phyloP scores from a whole-genome alignment of 1,140 invertebrate genomes.

The Antheraea pernyi region DNA sequence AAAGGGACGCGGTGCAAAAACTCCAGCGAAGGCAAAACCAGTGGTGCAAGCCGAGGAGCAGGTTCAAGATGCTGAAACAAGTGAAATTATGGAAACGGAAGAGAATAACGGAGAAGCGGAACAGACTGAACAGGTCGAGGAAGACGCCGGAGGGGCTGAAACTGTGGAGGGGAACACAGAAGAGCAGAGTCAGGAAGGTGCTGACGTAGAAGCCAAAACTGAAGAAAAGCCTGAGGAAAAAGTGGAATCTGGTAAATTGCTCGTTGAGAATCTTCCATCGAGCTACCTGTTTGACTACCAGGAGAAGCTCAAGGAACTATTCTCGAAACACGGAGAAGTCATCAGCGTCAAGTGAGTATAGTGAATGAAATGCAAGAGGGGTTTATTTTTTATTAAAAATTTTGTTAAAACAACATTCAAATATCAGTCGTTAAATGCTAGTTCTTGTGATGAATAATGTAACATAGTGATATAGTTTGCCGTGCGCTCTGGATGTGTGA shows the following conservation, averaged over 20 bases:
- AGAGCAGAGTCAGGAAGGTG: constrained; percentile 36
- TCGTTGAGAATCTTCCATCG: constrained; percentile 70
- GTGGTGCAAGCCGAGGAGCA: constrained; percentile 39
- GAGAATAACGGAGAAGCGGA: constrained; percentile 64
- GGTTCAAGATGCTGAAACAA: constrained; percentile 37
- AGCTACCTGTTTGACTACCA: constrained; percentile 73
- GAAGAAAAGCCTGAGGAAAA: constrained; percentile 66
- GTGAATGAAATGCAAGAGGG: not conserved
- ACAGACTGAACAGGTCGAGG: constrained; percentile 33
- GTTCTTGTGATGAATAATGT: constrained; percentile 18
- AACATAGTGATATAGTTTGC: constrained; percentile 25
- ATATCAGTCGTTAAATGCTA: constrained; percentile 60
- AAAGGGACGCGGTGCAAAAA: constrained; percentile 67
- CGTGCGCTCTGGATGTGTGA: constrained; percentile 37
- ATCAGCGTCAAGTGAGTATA: constrained; percentile 64
- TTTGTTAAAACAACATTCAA: constrained; percentile 59
- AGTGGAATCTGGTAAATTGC: constrained; percentile 72
- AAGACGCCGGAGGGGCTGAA: constrained; percentile 22
- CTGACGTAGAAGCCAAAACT: constrained; percentile 35
- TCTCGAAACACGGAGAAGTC: constrained; percentile 72
- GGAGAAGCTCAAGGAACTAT: constrained; percentile 72
- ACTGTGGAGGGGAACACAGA: constrained; percentile 33
- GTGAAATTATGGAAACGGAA: constrained; percentile 48
- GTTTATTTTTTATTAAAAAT: not conserved
- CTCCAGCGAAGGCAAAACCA: constrained; percentile 53